A percentile compares a stretch with the other conserved stretches of the same genome.
Evolutionary conservation across 2,888 invertebrate genomes (phyloP).

Genomic region (Mesorhabditis spiculigera): DNA sequence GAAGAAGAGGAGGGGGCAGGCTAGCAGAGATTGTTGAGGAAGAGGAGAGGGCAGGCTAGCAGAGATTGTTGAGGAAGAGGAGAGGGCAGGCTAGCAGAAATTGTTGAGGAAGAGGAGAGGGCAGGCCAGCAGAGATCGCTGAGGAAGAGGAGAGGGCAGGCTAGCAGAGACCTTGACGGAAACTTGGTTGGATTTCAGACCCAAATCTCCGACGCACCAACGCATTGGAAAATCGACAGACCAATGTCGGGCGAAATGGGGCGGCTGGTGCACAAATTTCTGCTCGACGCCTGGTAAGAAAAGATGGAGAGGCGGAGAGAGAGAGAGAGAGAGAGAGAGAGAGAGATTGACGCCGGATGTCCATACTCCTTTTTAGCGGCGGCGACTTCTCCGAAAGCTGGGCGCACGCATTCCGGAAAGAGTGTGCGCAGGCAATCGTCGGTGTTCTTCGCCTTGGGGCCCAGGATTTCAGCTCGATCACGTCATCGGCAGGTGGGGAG

Average conservation of each 20-base stretch:
- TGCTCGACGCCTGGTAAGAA: background rate
- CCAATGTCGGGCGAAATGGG: constrained; percentile 41
- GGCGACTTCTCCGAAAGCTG: constrained; percentile 41
- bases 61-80: too few species aligned
- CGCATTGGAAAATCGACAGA: constrained; percentile 46
- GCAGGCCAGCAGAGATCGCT: too few species aligned
- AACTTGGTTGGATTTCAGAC: constrained; percentile 23
- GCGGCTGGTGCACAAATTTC: constrained; percentile 12
- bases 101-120: too few species aligned
- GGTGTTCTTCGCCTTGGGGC: background rate
- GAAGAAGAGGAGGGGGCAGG: too few species aligned
- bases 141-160: too few species aligned
- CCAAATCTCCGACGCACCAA: constrained; percentile 40
- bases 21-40: too few species aligned
- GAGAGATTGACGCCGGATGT: too few species aligned
- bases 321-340: too few species aligned
- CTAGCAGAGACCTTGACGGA: too few species aligned
- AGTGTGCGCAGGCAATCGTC: constrained; percentile 28
- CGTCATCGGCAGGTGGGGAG: background rate
- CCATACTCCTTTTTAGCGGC: constrained; percentile 19
- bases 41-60: too few species aligned
- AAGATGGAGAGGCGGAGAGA: background rate
- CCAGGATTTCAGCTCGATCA: background rate
- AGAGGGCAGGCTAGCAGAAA: too few species aligned
- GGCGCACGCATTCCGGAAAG: constrained; percentile 32